These are phyloP conservation scores for Drosophila paracracens DNA, from an alignment of 2,888 invertebrate species.

Conservation along the genomic window DNA sequence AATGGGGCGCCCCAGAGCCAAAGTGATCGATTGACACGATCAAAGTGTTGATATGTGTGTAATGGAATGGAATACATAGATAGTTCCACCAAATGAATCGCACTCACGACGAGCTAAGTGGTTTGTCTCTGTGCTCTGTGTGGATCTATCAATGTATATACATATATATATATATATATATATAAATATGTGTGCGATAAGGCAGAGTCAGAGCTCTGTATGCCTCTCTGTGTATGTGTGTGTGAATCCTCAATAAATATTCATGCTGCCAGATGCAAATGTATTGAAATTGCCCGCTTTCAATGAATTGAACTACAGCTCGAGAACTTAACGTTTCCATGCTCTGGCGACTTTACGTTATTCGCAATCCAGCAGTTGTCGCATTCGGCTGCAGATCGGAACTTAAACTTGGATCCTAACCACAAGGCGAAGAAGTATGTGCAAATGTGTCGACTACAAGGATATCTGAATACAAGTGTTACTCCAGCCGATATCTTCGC, in stretches of 20 bases:
- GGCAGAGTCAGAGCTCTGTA: slow-evolving; percentile 23
- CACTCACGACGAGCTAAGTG: slow-evolving; percentile 66
- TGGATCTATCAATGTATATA: slow-evolving; percentile 3
- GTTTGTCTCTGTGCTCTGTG: slow-evolving; percentile 37
- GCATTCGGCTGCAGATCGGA: slow-evolving; percentile 83
- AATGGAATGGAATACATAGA: slow-evolving; percentile 56
- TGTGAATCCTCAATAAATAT: slow-evolving; percentile 77
- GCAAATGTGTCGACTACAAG: slow-evolving; percentile 14
- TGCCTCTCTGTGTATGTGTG: slow-evolving; percentile 30
- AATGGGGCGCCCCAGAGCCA: slow-evolving; percentile 60
- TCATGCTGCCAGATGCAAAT: slow-evolving; percentile 76
- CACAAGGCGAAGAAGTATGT: slow-evolving; percentile 71
- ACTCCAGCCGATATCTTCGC: neutral
- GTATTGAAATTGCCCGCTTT: slow-evolving; percentile 69
- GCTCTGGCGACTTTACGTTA: slow-evolving; percentile 73
- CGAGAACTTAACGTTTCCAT: slow-evolving; percentile 71
- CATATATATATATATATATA: neutral
- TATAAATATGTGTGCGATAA: slow-evolving; percentile 46
- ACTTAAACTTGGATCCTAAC: slow-evolving; percentile 54
- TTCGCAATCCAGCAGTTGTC: slow-evolving; percentile 85
- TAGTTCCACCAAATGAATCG: slow-evolving; percentile 67
- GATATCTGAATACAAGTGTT: slow-evolving; percentile 16
- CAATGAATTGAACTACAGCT: slow-evolving; percentile 61
- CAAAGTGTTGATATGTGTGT: slow-evolving; percentile 76
- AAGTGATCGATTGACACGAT: slow-evolving; percentile 82